Evolutionary conservation across 2,797 vertebrate species (phyloP).

Genomic region (Acipenser oxyrinchus): DNA sequence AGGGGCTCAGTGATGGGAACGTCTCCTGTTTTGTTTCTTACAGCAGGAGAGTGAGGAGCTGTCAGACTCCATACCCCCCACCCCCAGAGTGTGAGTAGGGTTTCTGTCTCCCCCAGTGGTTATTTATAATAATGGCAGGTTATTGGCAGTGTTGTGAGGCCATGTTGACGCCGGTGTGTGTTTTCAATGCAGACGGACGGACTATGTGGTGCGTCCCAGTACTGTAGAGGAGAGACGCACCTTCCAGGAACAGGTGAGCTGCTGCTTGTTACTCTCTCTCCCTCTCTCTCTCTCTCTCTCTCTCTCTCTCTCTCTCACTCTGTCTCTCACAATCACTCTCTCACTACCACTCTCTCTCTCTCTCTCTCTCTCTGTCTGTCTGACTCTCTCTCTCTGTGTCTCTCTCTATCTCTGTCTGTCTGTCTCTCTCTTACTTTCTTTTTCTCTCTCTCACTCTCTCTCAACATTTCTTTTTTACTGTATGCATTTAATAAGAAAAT

Average conservation of each 20-base stretch:
- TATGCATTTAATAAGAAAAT: no score
- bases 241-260: constrained; percentile 91
- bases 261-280: background rate
- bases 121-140: background rate
- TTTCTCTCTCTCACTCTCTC: no score
- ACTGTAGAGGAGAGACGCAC: constrained; percentile 91
- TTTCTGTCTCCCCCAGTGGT: background rate
- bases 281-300: rapidly evolving
- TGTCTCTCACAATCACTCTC: no score
- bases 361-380: no score
- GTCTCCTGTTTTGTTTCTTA: constrained; percentile 26
- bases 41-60: constrained; percentile 81
- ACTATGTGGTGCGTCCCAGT: constrained; percentile 93
- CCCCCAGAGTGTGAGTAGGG: constrained; percentile 80
- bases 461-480: no score
- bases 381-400: rapidly evolving
- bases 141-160: background rate
- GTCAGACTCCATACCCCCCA: constrained; percentile 71
- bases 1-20: no score
- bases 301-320: background rate
- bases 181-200: constrained; percentile 74
- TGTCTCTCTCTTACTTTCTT: no score
- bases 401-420: background rate
- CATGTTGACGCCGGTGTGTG: background rate
- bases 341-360: no score